Evolutionary conservation across 1,140 invertebrate genomes (phyloP), one percentile per base, ranked within the genome.

Genomic region (Anadara kagoshimensis): DNA sequence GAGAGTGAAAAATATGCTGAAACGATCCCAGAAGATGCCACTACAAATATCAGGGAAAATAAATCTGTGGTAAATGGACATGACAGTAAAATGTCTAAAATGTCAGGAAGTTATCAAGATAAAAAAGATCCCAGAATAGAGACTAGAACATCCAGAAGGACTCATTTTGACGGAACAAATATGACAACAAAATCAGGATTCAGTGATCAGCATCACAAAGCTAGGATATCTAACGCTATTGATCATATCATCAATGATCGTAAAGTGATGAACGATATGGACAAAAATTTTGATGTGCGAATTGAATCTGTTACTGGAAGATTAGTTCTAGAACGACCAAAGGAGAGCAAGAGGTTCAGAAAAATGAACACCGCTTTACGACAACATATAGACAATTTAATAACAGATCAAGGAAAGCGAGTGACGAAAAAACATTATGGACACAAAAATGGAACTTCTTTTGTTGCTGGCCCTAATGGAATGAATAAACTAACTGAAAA

Each of bases 251-350:
- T 75, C 29, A 68, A 70, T 41, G 73, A 75, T 20, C 41, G 73
- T 41, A 75, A 75, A 61, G 73, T 75, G 3, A 75, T 75, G 73
- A 75, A 75, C 51, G 66, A 56, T n/a, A 44, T 75, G 57, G 73
- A 75, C 22, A 49, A 68, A 61, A 75, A 75, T 69, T 75, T 75
- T 56, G 68, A 75, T 61, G 63, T 61, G 11, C 47, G 73, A 12
- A 75, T 75, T 51, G 59, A 63, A 26, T 49, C 62, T 18, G 53
- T 57, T n/a, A 51, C 57, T 29, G 63, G 62, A 8, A 47, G 73
- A 22, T 51, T 75, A 62, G 62, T 70, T 8, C 68, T 75, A 11
- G 49, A 75, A 16, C 53, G 43, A 20, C 47, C 43, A 54, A 68
- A 75, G 47, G 73, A 68, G 36, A 68, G 73, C 12, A 44, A 63